Base-by-base conservation (phyloP, 2,797 vertebrate species). In the Gallirallus australis region DNA sequence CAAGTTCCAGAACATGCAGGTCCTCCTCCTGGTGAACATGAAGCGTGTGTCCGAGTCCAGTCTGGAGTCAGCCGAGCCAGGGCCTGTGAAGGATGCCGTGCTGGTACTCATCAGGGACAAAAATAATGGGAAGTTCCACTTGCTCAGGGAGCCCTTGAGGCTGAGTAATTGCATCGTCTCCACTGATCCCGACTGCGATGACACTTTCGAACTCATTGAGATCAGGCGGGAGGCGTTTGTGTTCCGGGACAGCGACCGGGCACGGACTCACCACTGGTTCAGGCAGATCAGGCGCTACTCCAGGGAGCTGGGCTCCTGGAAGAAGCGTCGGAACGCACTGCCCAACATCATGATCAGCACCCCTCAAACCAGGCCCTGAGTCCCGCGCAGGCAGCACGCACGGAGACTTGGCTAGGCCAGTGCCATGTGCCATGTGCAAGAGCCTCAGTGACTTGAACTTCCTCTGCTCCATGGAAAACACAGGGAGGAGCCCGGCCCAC, bases 291-390 rank as follows among this genome's bases (percentile, higher is more conserved):
- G 99, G 94, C 97, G 98, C 33, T 99, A 99, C 68, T 98, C 98
- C 3, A 98, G 98, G 31, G 98, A 99, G 95, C 93, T 99, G 96
- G 99, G 99, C 72, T 97, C 98, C 57, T 99, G 99, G 99, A 99
- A 98, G 97, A 99, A 99, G 93, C 97, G 99, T 54, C 98, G 99
- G 48, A 99, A 99, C 0, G 99, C 99, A 2, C 96, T 99, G 86
- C 99, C 99, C 82, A 99, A 99, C 95, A 99, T 99, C 97, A 99
- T 99, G 99, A 99, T 99, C 97, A 99, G 98, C 97, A 99, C 99
- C 6, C 98, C 97, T 37, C 96, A 97, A 81, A 94, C 92, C 82
- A 95, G 97, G 94, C 94, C 96, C 69, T 97, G 93, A 97, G 80
- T 28, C 70, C 86, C 31, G 65, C 37, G 4, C 0, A 0, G 52